Percentiles rank a stretch among this genome's conserved stretches.
These are phyloP conservation scores for Drosophila stalkeri DNA, from an alignment of 2,888 invertebrate species.

Conservation along the genomic window DNA sequence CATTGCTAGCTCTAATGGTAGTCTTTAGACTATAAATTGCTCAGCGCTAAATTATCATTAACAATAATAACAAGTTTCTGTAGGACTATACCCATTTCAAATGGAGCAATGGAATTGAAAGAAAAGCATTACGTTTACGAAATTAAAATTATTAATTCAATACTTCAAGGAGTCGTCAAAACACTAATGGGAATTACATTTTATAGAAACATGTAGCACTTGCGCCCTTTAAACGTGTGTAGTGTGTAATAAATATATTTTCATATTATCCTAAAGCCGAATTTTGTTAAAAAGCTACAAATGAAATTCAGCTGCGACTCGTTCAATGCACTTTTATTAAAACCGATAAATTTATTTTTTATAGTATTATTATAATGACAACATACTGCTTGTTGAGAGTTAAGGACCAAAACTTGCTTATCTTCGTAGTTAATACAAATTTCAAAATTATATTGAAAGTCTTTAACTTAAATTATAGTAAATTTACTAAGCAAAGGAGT, in stretches of 20 bases:
- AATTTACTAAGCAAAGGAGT: neutral
- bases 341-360: no score
- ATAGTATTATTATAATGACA: no score
- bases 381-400: neutral
- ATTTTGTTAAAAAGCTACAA: neutral
- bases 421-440: neutral
- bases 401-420: neutral
- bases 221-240: no score
- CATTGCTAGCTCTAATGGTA: constrained; percentile 21
- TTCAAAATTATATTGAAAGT: neutral
- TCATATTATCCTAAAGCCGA: neutral
- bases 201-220: no score
- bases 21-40: constrained; percentile 18
- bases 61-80: neutral
- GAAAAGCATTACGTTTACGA: neutral
- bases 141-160: neutral
- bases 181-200: no score
- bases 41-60: constrained; percentile 7
- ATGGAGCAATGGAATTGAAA: constrained; percentile 13
- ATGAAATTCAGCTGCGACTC: neutral
- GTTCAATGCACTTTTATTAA: neutral
- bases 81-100: neutral
- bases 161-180: neutral
- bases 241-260: no score
- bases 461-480: neutral